Evolutionary conservation across 2,888 invertebrate genomes (phyloP), one percentile per base, ranked within the genome.

Genomic region (Cloeon dipterum): DNA sequence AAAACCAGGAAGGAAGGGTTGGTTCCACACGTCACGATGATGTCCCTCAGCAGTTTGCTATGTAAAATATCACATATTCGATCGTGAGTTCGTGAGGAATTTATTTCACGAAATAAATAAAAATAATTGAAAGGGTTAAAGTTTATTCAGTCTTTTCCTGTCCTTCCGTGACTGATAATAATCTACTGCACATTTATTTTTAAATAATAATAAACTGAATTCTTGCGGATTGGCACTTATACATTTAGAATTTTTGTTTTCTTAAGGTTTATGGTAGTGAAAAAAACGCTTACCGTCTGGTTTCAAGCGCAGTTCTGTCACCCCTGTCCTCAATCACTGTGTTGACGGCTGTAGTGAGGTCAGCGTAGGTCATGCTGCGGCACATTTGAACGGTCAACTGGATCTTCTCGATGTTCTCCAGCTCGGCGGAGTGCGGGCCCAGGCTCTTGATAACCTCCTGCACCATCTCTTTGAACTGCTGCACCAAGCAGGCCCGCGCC

Each of bases 1-100:
- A 54, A 45, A 20, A 51, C 46, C 4, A 50, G 44, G 23, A 54
- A 43, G 2, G 56, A 45, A 17, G 52, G 49, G 37, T 49, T 49
- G 13, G 55, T 55, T 5, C 59, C 59, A 36, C 43, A 43, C 40
- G 40, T 40, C 13, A 32, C 23, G 10, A 42, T 16, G 3, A 43
- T 33, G 29, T 43, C 43, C 3, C 43, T 42, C 19, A 34, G 35
- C 8, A 43, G 16, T 23, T 40, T 42, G 32, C 43, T 43, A 29
- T n/a, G n/a, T n/a, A n/a, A n/a, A n/a, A n/a, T n/a, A n/a, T n/a
- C n/a, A n/a, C n/a, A n/a, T n/a, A n/a, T n/a, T n/a, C n/a, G n/a
- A n/a, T n/a, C n/a, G n/a, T n/a, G n/a, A n/a, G n/a, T n/a, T n/a
- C n/a, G n/a, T n/a, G n/a, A n/a, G n/a, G n/a, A n/a, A n/a, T n/a